phyloP scores from a whole-genome alignment of 2,888 invertebrate species.

The Agelastica alni region DNA sequence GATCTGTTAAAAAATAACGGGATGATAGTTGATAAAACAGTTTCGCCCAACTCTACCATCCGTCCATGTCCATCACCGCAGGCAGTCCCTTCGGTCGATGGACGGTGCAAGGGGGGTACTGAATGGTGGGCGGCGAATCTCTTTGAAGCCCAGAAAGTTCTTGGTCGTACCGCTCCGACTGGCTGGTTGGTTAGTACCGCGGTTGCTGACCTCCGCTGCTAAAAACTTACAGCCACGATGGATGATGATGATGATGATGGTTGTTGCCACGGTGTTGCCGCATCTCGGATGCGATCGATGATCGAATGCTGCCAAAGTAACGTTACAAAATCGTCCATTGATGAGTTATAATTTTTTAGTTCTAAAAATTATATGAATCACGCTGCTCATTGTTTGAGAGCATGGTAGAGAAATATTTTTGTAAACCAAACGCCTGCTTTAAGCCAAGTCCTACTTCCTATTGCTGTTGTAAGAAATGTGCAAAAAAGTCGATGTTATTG shows the following conservation, averaged over 20 bases:
- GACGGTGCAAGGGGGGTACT: slow-evolving; percentile 35
- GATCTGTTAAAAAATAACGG: too few relatives aligned
- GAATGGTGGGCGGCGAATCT: slow-evolving; percentile 47
- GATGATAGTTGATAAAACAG: too few relatives aligned
- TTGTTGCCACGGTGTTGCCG: slow-evolving; percentile 1
- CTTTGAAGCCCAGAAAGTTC: slow-evolving; percentile 49
- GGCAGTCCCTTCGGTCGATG: slow-evolving; percentile 26
- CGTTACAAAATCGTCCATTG: too few relatives aligned
- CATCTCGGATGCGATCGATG: too few relatives aligned
- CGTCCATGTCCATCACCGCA: slow-evolving; percentile 19
- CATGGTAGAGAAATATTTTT: too few relatives aligned
- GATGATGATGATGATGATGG: slow-evolving; percentile 8
- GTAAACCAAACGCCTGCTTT: too few relatives aligned
- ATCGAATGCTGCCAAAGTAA: too few relatives aligned
- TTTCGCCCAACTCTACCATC: slow-evolving; percentile 8
- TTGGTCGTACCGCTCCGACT: slow-evolving; percentile 27
- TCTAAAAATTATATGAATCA: too few relatives aligned
- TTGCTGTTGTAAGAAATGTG: too few relatives aligned
- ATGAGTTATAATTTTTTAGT: too few relatives aligned
- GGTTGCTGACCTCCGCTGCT: slow-evolving; percentile 34
- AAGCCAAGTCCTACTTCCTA: too few relatives aligned
- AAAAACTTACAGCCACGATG: slow-evolving; percentile 12
- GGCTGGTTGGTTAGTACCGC: slow-evolving; percentile 26
- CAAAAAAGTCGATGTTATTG: slow-evolving; percentile 2
- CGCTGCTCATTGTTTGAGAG: too few relatives aligned